These are phyloP conservation scores for Osmoderma eremita DNA, from an alignment of 2,888 invertebrate genomes.

Conservation along the genomic window DNA sequence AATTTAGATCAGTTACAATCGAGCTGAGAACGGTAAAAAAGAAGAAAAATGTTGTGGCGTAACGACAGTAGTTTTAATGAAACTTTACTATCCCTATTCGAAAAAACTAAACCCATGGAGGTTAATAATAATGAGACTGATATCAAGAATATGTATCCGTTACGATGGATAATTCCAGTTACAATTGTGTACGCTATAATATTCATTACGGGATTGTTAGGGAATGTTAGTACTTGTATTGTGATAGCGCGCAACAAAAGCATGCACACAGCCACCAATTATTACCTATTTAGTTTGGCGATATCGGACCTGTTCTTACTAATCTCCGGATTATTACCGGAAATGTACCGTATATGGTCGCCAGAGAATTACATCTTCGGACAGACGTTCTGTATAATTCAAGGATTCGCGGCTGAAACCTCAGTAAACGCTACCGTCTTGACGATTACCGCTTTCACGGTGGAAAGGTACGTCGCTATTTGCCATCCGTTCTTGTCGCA, in stretches of 20 bases:
- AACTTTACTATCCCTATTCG: slow-evolving; percentile 21
- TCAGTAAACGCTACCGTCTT: slow-evolving; percentile 80
- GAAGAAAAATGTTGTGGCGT: slow-evolving; percentile 17
- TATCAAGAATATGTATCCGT: slow-evolving; percentile 61
- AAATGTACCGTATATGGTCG: slow-evolving; percentile 82
- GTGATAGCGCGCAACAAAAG: slow-evolving; percentile 84
- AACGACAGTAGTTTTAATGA: slow-evolving; percentile 31
- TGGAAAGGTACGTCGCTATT: slow-evolving; percentile 77
- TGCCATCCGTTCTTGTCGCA: slow-evolving; percentile 78
- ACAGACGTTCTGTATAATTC: slow-evolving; percentile 79
- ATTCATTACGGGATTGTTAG: slow-evolving; percentile 81
- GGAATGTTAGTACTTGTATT: slow-evolving; percentile 85
- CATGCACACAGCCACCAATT: slow-evolving; percentile 85
- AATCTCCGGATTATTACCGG: slow-evolving; percentile 83
- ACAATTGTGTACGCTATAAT: slow-evolving; percentile 82
- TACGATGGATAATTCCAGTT: slow-evolving; percentile 72
- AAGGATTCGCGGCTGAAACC: slow-evolving; percentile 83
- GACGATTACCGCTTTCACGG: slow-evolving; percentile 76
- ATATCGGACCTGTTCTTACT: slow-evolving; percentile 83
- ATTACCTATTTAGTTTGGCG: slow-evolving; percentile 86
- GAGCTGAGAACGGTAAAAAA: neutral
- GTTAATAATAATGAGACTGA: slow-evolving; percentile 27
- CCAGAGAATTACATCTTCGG: slow-evolving; percentile 84
- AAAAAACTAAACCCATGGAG: slow-evolving; percentile 21
- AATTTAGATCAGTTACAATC: neutral